Evolutionary conservation across 2,888 invertebrate genomes (phyloP).

Genomic region (Eilema depressum): DNA sequence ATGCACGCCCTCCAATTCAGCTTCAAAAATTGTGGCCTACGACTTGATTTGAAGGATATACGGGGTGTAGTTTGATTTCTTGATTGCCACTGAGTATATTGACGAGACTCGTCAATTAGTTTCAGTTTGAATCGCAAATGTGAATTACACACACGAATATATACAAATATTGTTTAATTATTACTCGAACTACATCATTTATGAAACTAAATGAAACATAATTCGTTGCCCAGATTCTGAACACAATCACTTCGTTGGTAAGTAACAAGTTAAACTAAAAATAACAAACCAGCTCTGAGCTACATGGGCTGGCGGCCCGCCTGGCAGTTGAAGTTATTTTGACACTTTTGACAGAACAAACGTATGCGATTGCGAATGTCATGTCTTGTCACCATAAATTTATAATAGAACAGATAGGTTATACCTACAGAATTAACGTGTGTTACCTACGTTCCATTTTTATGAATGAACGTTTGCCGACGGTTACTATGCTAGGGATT

Average conservation of each 20-base stretch:
- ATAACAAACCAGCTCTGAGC: constrained; percentile 3
- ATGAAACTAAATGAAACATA: not conserved
- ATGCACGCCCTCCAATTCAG: constrained; percentile 8
- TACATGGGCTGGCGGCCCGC: not conserved
- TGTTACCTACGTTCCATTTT: no score
- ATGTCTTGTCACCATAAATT: no score
- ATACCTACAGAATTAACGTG: no score
- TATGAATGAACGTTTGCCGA: no score
- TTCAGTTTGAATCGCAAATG: not conserved
- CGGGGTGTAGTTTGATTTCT: not conserved
- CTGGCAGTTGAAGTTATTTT: not conserved
- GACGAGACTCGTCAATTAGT: not conserved
- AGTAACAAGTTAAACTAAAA: not conserved
- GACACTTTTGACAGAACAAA: constrained; percentile 4
- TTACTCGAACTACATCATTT: not conserved
- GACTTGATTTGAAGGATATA: not conserved
- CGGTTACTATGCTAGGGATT: no score
- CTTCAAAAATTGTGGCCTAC: not conserved
- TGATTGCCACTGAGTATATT: not conserved
- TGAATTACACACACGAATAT: not conserved
- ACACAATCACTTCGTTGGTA: not conserved
- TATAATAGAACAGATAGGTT: no score
- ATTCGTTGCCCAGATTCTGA: not conserved
- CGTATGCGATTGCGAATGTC: constrained; percentile 3
- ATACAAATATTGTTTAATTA: not conserved